Evolutionary conservation across 2,113 vertebrate genomes (phyloP), one percentile per base, ranked within the genome.

Genomic region (Dunckerocampus dactyliophorus): DNA sequence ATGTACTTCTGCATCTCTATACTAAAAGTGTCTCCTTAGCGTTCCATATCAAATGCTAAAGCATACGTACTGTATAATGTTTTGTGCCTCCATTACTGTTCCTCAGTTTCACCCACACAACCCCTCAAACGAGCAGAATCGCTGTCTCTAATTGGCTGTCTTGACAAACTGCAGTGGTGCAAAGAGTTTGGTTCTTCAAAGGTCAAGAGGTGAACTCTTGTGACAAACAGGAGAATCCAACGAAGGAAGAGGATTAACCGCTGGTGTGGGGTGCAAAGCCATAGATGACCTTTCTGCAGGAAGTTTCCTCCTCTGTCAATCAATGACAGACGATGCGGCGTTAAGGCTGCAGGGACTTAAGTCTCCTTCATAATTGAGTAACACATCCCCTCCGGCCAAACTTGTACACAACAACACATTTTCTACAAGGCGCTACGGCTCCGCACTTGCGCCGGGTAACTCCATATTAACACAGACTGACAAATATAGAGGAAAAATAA

Each of bases 341-440:
- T 52, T 60, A 28, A 56, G 66, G 47, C 24, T 34, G 56, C n/a
- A 45, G 20, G 31, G 22, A 19, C 46, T 47, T 58, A 50, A 22
- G 28, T 66, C 50, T 71, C 47, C 60, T 53, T 66, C 5, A 9
- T 21, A 22, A 4, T 22, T 34, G 43, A 43, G 55, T 55, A 34
- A 73, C 78, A 83, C 69, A 64, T 82, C 77, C 75, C 72, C 54
- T 72, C 62, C 51, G 60, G 74, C 68, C 59, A 53, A 57, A 75
- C 68, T 55, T 75, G 59, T 57, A 67, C 56, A 72, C 57, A 66
- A 72, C 49, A 71, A 69, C 65, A 84, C 8, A 68, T 69, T 63
- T 76, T 65, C 65, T 68, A 37, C 48, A 47, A 65, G 20, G 61
- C 72, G 72, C 67, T 19, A 55, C 56, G 49, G 53, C 64, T 65